Base-by-base conservation (phyloP, 2,113 vertebrate genomes). In the Tragelaphus imberbis region DNA sequence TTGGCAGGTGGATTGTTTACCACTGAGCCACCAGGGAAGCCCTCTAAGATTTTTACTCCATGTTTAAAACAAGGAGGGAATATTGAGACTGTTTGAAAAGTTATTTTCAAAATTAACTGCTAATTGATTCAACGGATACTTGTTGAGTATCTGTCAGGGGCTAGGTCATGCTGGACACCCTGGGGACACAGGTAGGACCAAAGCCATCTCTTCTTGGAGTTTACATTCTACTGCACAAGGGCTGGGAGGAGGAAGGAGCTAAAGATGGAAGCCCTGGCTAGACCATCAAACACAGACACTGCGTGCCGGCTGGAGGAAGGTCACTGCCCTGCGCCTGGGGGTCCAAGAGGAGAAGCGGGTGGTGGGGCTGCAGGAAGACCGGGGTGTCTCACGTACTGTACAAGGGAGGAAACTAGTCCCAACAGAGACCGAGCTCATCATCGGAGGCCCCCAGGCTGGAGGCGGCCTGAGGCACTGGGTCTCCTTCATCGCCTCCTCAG, bases 301-400 rank as follows among this genome's bases (percentile, higher is more conserved):
- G 61, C 36, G 68, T 21, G 2, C 27, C 25, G 53, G 14, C 27
- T 65, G 6, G 4, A 33, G 30, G 33, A 17, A 3, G 47, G 27
- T 2, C 5, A 1, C 21, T 0, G 6, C 27, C 30, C 27, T 25
- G 44, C 5, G 2, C 47, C 3, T 0, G 23, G 15, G 47, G 2
- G 5, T 4, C n/a, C 27, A 84, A 55, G 13, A 40, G 27, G 44
- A 19, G 6, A 1, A 4, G 3, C 0, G 1, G 56, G 3, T 5
- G 10, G 0, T 1, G n/a, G 40, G 14, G 36, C 10, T 8, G 16
- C 0, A 5, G 33, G 51, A 36, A 59, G 58, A 92, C 25, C 3
- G 0, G 9, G n/a, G 6, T 3, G 44, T 53, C 33, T 56, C 6
- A 4, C 6, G 59, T 25, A 63, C 6, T 44, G 65, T 3, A 84